phyloP scores from a whole-genome alignment of 2,113 vertebrate species.

The Urocolius indicus region DNA sequence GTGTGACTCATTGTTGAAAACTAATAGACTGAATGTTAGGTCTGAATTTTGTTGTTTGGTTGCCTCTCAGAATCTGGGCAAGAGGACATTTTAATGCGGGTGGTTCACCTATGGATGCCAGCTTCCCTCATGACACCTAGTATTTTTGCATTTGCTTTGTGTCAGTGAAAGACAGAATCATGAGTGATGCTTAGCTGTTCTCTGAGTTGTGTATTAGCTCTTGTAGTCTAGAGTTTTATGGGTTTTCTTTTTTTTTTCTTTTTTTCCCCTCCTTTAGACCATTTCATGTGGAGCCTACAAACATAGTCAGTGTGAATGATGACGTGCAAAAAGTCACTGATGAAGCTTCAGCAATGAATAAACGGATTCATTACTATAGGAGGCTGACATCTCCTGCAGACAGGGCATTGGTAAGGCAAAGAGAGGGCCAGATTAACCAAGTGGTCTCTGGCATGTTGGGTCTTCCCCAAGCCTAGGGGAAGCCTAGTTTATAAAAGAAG shows the following conservation, averaged over 20 bases:
- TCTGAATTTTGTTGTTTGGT: neutral
- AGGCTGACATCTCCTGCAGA: constrained; percentile 86
- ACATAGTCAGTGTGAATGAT: constrained; percentile 82
- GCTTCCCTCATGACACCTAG: constrained; percentile 15
- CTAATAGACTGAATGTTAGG: neutral
- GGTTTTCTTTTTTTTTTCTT: constrained; percentile 1
- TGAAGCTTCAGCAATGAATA: constrained; percentile 91
- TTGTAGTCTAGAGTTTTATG: neutral
- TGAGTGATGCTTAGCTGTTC: neutral
- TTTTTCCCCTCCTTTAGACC: constrained; percentile 78
- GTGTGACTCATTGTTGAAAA: neutral
- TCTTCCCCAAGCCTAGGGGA: neutral
- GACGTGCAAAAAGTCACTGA: constrained; percentile 85
- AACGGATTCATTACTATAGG: constrained; percentile 93
- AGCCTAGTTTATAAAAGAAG: neutral
- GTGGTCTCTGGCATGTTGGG: neutral
- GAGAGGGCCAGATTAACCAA: neutral
- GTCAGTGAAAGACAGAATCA: neutral
- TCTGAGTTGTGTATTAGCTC: neutral
- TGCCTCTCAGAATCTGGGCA: neutral
- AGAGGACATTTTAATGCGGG: neutral
- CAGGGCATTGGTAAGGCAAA: constrained; percentile 84
- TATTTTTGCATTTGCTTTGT: constrained; percentile 7
- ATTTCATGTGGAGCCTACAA: constrained; percentile 91
- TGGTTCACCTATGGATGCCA: neutral